Evolutionary conservation across 1,140 invertebrate species (phyloP).

Genomic region (Solen grandis): DNA sequence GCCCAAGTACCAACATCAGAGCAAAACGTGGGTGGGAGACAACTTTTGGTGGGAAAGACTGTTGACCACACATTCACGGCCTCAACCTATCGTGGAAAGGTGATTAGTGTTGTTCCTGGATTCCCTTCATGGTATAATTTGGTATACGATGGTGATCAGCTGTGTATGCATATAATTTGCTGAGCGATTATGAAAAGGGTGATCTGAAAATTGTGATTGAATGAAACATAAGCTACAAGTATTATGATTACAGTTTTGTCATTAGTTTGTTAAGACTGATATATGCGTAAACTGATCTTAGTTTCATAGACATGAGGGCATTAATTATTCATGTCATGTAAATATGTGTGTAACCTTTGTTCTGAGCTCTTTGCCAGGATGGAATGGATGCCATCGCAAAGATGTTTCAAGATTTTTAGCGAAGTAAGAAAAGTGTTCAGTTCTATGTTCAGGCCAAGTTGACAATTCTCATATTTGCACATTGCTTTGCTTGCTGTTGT

Average conservation of each 20-base stretch:
- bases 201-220: constrained; percentile 48
- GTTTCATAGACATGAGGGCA: too few species aligned
- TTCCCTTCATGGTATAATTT: constrained; percentile 52
- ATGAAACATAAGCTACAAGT: not conserved
- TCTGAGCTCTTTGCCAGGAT: constrained; percentile 4
- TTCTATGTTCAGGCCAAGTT: constrained; percentile 7
- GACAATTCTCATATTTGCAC: constrained; percentile 2
- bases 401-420: constrained; percentile 9
- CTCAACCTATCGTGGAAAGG: constrained; percentile 15
- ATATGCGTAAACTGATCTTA: too few species aligned
- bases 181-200: constrained; percentile 36
- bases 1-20: not conserved
- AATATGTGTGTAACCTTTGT: constrained; percentile 4
- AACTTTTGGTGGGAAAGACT: constrained; percentile 36
- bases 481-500: too few species aligned
- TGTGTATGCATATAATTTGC: constrained; percentile 49
- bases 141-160: constrained; percentile 47
- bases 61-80: constrained; percentile 41
- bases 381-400: not conserved
- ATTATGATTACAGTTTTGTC: too few species aligned
- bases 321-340: not conserved
- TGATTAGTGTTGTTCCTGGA: constrained; percentile 31
- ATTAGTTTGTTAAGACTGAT: too few species aligned
- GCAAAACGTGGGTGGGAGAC: not conserved
- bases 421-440: constrained; percentile 13